phyloP scores from a whole-genome alignment of 2,113 vertebrate species.

The Corythoichthys intestinalis region DNA sequence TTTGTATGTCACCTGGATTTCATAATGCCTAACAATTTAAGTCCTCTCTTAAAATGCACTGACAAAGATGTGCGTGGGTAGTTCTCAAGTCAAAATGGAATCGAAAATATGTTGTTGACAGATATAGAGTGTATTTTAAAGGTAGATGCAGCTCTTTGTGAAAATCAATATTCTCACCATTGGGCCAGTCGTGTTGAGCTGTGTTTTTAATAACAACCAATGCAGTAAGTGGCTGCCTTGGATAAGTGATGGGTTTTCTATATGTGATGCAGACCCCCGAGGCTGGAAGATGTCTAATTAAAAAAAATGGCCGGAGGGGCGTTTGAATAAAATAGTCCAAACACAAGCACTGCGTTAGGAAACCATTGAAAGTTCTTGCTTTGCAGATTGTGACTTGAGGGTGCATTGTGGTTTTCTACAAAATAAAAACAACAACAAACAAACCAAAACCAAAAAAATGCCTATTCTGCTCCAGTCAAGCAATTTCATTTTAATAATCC shows the following conservation, averaged over 20 bases:
- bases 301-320: conserved; percentile 54
- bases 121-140: conserved; percentile 48
- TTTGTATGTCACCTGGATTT: neutral
- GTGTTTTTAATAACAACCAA: conserved; percentile 51
- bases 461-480: conserved; percentile 24
- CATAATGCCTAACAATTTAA: neutral
- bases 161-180: conserved; percentile 61
- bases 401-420: conserved; percentile 31
- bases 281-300: conserved; percentile 55
- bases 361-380: conserved; percentile 18
- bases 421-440: too few relatives aligned
- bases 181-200: conserved; percentile 40
- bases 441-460: neutral
- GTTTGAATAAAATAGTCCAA: conserved; percentile 57
- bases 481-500: conserved; percentile 27
- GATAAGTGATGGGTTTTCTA: conserved; percentile 58
- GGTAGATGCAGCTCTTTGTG: conserved; percentile 48
- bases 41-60: conserved; percentile 25
- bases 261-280: conserved; percentile 43
- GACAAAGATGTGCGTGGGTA: conserved; percentile 31
- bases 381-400: conserved; percentile 24
- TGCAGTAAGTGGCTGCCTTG: conserved; percentile 41
- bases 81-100: conserved; percentile 30
- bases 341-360: conserved; percentile 33
- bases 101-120: conserved; percentile 38